Conservation (phyloP, 2,797 vertebrate genomes). For the Cuculus canorus region DNA sequence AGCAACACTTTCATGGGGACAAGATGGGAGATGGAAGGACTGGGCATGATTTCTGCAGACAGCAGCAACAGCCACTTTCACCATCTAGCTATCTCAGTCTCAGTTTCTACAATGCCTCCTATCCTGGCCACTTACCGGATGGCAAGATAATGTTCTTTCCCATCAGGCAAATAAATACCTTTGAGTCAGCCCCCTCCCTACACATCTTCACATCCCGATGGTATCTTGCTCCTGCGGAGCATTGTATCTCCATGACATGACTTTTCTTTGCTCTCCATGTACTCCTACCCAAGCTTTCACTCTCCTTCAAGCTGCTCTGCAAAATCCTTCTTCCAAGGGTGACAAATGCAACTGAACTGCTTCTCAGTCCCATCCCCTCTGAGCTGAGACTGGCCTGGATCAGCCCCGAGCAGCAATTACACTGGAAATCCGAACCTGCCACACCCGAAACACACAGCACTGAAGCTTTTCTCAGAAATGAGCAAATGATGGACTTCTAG, state of each 20-base stretch:
- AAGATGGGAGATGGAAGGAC: neutral
- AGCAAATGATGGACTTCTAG: neutral
- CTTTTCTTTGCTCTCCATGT: neutral
- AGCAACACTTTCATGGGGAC: neutral
- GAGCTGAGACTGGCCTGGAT: rapidly evolving
- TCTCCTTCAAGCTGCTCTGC: neutral
- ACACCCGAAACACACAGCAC: neutral
- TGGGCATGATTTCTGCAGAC: neutral
- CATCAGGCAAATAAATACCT: neutral
- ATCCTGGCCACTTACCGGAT: neutral
- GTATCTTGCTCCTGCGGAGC: neutral
- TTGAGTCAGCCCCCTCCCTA: neutral
- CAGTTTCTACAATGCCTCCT: neutral
- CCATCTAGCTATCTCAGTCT: neutral
- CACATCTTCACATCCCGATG: neutral
- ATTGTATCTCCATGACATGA: neutral
- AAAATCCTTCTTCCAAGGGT: neutral
- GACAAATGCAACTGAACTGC: neutral
- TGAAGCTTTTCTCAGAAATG: neutral
- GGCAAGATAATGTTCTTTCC: conserved; percentile 1
- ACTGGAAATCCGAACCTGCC: neutral
- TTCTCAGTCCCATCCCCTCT: neutral
- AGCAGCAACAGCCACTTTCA: neutral
- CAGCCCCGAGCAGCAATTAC: neutral
- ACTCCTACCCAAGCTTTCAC: neutral